Base-by-base conservation (phyloP, 2,113 vertebrate species). In the Casuarius casuarius region DNA sequence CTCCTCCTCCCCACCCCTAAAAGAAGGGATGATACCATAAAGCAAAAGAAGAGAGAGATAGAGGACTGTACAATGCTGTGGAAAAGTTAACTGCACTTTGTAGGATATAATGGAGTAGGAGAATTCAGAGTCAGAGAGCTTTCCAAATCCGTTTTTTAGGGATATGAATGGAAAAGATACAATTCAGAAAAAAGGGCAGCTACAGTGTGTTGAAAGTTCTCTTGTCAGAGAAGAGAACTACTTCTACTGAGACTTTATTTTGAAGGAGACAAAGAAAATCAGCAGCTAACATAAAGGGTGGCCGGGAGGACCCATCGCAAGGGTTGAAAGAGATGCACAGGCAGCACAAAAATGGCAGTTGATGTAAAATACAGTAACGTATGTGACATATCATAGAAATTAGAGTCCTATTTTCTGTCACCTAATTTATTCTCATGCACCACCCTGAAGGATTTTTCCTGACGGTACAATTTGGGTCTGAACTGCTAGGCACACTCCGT, bases 401-500 rank as follows among this genome's bases (percentile, higher is more conserved):
- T 58, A 95, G 84, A 94, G 74, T 46, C 63, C 78, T 95, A 83
- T 94, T 87, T 96, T 92, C 84, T 92, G 77, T 79, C 91, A 90
- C 44, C 84, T 97, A 76, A 95, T 96, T 92, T 97, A 92, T 87
- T 94, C 91, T 89, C 84, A 85, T 73, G 86, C 52, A 84, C 81
- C 70, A 84, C 73, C 77, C 79, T 94, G 94, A 95, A 94, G 74
- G 67, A 97, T 96, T 95, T 97, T 93, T 95, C 95, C 92, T 93
- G 77, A 82, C 0, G 38, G 95, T 85, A 91, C 89, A 95, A 95
- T 95, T 97, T 68, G 0, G 0, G 81, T 49, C 87, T 67, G 61
- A 66, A 91, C 85, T 74, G 81, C 82, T 42, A 92, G 78, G 95
- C 61, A 48, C 68, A 94, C 48, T 95, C 74, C 62, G 90, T 95